Conservation (phyloP, 2,888 invertebrate genomes). For the Drosophila neotestacea region DNA sequence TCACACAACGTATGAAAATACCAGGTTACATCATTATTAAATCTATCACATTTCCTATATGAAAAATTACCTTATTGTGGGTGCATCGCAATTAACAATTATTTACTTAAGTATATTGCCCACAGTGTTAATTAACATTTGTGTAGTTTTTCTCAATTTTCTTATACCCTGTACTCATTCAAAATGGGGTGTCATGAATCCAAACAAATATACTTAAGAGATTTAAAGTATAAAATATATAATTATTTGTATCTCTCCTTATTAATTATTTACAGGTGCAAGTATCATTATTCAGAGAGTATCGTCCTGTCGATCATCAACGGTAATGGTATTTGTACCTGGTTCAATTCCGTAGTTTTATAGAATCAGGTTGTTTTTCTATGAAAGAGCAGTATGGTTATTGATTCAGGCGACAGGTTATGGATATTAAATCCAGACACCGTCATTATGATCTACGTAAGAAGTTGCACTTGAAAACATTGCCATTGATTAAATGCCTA, state of each 20-base stretch:
- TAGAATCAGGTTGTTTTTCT: not conserved
- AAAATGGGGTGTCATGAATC: not conserved
- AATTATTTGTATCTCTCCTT: too few species aligned
- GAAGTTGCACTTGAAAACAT: slow-evolving; percentile 12
- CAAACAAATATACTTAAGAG: not conserved
- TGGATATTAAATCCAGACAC: not conserved
- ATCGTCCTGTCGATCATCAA: not conserved
- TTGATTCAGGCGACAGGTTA: not conserved
- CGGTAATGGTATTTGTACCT: not conserved
- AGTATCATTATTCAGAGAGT: not conserved
- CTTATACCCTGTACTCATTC: not conserved
- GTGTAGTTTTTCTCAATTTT: slow-evolving; percentile 3
- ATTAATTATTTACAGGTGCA: too few species aligned
- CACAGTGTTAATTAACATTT: slow-evolving; percentile 18
- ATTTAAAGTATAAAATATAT: too few species aligned
- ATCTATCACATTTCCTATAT: slow-evolving; percentile 29
- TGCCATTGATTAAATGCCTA: slow-evolving; percentile 18
- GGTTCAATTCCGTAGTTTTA: slow-evolving; percentile 5
- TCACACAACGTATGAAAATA: slow-evolving; percentile 7
- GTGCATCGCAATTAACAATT: slow-evolving; percentile 17
- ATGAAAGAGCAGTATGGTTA: not conserved
- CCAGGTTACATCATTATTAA: slow-evolving; percentile 24
- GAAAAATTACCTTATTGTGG: slow-evolving; percentile 18
- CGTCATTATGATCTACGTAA: not conserved
- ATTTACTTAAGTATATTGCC: slow-evolving; percentile 30